These are phyloP conservation scores for Isaurus tuberculatus DNA, from an alignment of 92 coral and sea anemone species.

Conservation along the genomic window DNA sequence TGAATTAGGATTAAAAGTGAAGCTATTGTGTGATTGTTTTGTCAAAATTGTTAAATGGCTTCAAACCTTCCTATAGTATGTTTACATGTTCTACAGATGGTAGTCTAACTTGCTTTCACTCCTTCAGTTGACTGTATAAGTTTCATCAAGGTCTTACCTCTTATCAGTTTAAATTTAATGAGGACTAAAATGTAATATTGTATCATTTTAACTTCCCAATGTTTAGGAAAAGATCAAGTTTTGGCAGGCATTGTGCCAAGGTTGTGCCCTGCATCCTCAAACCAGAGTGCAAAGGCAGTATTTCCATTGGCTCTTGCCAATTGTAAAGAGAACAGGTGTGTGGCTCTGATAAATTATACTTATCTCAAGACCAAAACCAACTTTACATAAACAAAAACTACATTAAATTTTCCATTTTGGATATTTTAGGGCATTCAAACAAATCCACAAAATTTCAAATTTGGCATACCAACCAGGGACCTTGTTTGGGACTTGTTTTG, in stretches of 20 bases:
- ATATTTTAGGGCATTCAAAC: not conserved
- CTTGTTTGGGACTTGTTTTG: not conserved
- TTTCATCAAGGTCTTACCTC: not conserved
- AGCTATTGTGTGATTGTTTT: not conserved
- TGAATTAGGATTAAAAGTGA: slow-evolving; percentile 2
- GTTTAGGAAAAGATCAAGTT: slow-evolving; percentile 29
- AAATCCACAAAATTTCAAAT: not conserved
- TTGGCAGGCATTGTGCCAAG: slow-evolving; percentile 29
- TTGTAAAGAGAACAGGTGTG: slow-evolving; percentile 23
- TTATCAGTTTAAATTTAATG: not conserved
- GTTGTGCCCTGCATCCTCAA: slow-evolving; percentile 7
- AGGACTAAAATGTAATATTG: not conserved
- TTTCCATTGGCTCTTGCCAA: slow-evolving; percentile 21
- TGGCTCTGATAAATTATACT: not conserved
- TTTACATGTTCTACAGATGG: not conserved
- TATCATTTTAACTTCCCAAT: slow-evolving; percentile 5
- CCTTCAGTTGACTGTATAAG: not conserved
- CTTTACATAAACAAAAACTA: not conserved
- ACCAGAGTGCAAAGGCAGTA: slow-evolving; percentile 10
- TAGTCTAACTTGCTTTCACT: not conserved
- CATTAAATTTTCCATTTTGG: slow-evolving; percentile 16
- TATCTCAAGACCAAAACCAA: not conserved
- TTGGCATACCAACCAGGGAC: not conserved
- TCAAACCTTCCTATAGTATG: too few species aligned
- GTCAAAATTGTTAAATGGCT: not conserved